phyloP scores from a whole-genome alignment of 2,113 vertebrate genomes.

The Chaetops frenatus region DNA sequence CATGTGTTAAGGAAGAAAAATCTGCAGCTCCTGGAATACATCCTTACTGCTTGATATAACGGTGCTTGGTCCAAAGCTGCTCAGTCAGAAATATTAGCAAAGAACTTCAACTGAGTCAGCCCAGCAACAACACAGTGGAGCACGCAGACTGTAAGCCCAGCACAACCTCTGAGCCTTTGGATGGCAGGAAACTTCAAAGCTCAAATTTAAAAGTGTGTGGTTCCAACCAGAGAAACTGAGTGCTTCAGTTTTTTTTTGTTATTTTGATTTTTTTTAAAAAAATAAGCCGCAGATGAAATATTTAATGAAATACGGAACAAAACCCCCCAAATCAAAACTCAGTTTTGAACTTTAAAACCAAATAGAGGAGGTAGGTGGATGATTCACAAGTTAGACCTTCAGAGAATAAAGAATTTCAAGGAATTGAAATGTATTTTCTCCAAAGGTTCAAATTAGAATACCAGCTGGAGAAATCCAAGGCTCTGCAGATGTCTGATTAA shows the following conservation, averaged over 20 bases:
- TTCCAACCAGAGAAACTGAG: not conserved
- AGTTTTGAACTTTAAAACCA: not conserved
- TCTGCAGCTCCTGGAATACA: not conserved
- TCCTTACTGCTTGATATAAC: not conserved
- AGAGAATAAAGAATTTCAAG: not conserved
- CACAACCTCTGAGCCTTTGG: not conserved
- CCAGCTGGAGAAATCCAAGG: not conserved
- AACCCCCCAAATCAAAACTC: not conserved
- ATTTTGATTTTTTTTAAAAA: no score
- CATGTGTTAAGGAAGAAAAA: not conserved
- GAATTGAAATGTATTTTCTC: not conserved
- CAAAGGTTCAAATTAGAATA: not conserved
- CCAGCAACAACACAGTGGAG: not conserved
- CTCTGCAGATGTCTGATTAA: not conserved
- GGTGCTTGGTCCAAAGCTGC: not conserved
- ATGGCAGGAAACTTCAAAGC: not conserved
- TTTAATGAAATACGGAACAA: not conserved
- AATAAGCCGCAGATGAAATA: not conserved
- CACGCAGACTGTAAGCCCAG: fast-evolving
- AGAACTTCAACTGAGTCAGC: not conserved
- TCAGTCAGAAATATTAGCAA: not conserved
- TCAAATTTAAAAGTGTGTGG: not conserved
- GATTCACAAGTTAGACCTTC: not conserved
- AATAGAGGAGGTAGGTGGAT: not conserved
- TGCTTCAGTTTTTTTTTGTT: not conserved